A percentile compares a stretch with the other conserved stretches of the same genome.
phyloP scores from a whole-genome alignment of 2,113 vertebrate species.

The Lepisosteus osseus region DNA sequence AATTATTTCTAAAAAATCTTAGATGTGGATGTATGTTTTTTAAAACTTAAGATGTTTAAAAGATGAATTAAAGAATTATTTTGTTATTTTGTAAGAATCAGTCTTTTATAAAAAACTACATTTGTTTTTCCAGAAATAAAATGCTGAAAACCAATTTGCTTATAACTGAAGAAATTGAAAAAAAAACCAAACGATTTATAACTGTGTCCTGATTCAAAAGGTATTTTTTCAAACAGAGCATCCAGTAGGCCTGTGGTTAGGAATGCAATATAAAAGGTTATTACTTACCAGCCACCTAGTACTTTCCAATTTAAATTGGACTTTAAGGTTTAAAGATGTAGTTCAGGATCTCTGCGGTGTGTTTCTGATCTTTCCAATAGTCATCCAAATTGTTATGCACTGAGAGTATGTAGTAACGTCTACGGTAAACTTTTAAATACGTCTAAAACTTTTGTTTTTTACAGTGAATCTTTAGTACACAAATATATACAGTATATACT shows the following conservation, averaged over 20 bases:
- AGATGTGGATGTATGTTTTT: too few species aligned
- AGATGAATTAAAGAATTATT: too few species aligned
- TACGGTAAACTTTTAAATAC: conserved; percentile 35
- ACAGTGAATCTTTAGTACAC: background rate
- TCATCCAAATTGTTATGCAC: conserved; percentile 50
- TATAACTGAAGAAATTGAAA: background rate
- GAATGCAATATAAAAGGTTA: conserved; percentile 12
- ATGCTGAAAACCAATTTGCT: conserved; percentile 2
- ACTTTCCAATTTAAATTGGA: conserved; percentile 16
- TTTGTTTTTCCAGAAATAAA: conserved; percentile 15
- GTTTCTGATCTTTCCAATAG: conserved; percentile 46
- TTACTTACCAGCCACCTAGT: background rate
- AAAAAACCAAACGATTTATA: conserved; percentile 10
- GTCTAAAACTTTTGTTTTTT: conserved; percentile 27
- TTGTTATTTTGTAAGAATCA: background rate
- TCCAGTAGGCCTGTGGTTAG: background rate
- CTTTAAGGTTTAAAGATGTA: conserved; percentile 20
- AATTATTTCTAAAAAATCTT: too few species aligned
- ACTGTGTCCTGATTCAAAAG: conserved; percentile 2
- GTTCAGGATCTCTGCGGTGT: conserved; percentile 23
- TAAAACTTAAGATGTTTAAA: too few species aligned
- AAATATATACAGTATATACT: background rate
- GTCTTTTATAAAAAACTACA: conserved; percentile 14
- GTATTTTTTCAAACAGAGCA: conserved; percentile 6
- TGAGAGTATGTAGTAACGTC: conserved; percentile 42